Evolutionary conservation across 2,113 vertebrate species (phyloP), one percentile per base, ranked within the genome.

Genomic region (Emydocephalus ijimae): DNA sequence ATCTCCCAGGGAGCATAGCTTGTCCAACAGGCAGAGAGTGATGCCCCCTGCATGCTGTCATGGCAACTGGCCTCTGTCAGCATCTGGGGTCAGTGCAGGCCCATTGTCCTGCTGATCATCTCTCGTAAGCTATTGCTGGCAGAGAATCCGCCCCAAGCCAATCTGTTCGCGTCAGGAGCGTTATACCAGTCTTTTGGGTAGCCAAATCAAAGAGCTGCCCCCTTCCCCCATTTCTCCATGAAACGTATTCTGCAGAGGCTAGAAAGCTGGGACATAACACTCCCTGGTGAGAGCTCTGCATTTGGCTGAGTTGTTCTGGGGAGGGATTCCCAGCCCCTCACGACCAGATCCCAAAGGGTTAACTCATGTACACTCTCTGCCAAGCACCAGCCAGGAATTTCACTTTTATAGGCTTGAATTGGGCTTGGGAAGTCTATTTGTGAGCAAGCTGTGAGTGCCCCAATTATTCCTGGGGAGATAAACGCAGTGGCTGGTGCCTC

Each of bases 381-480:
- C 95, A 95, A 0, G 2, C 92, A 43, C 94, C 92, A 94, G 95
- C 95, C 96, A 94, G 96, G 96, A 97, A 96, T 97, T 94, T 95
- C 95, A 94, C 96, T 96, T 96, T 97, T 96, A 96, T 97, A 95
- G 93, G 95, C 95, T 50, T 96, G 96, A 95, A 95, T 97, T 96
- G 96, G 96, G 95, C 96, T 93, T 96, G 95, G 95, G 96, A 97
- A 96, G 95, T 96, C 96, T 96, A 97, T 96, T 96, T 89, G 69
- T 50, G 92, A 89, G 88, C 39, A 69, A 92, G 52, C 95, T 45
- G 95, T 94, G 87, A 94, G 96, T 94, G 94, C 96, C 96, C 96
- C 95, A 97, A 96, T 97, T 96, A 96, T 96, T 97, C 95, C 96
- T 64, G 0, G 92, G 96, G 96, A 97, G 97, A 97, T 97, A 96